Evolutionary conservation across 2,113 vertebrate species (phyloP), one percentile per base, ranked within the genome.

Genomic region (Thalassoma bifasciatum): DNA sequence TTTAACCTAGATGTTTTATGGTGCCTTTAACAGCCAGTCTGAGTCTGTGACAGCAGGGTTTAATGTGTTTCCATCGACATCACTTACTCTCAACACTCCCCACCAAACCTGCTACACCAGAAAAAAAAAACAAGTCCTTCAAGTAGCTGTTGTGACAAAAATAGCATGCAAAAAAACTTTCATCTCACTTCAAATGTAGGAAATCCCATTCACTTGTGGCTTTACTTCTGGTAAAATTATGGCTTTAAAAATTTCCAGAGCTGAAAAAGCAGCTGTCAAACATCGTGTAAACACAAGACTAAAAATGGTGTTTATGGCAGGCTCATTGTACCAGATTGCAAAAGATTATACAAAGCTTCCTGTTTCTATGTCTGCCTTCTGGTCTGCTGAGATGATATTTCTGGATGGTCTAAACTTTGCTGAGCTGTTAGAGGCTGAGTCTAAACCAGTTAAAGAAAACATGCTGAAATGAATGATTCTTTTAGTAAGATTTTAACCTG

Each of bases 221-320:
- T 30, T 30, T 30, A 30, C 30, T 30, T 30, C 30, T 30, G 44
- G 17, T 46, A 4, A 53, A 62, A 17, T 12, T 12, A 40, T 8
- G 50, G 24, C 53, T 22, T 26, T 5, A 58, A 3, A 61, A 40
- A 50, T 19, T 5, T 34, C 19, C 26, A 42, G 8, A 73, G 30
- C 21, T 65, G 17, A 44, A 22, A 51, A 22, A 12, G 50, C 50
- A 61, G n/a, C 30, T 56, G 47, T 66, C 14, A 72, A 21, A 57
- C 10, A 54, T 38, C 23, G 40, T 58, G 22, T 66, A 34, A 66
- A 51, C 24, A 47, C 11, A 16, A 50, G 30, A 7, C 42, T 61
- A 50, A 72, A 54, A 53, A 1, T 6, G 3, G 22, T 60, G n/a
- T 76, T 64, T 76, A n/a, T 66, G 54, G 10, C 51, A 64, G 37